phyloP scores from a whole-genome alignment of 1,140 invertebrate genomes.

The Drosophila murphyi region DNA sequence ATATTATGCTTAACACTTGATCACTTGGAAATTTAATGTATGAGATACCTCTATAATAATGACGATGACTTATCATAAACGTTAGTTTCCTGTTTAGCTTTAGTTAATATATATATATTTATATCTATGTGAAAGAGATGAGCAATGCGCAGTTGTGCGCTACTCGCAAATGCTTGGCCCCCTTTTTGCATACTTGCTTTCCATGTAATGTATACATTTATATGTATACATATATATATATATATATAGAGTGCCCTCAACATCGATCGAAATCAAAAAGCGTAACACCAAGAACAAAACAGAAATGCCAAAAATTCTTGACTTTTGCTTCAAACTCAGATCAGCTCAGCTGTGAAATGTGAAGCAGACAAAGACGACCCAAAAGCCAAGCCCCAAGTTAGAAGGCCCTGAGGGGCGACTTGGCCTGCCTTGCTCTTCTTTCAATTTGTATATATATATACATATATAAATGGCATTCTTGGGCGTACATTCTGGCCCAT shows the following conservation, averaged over 20 bases:
- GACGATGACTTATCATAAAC: neutral
- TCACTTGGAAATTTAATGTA: no score
- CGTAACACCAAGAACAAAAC: slow-evolving; percentile 74
- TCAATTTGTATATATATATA: slow-evolving; percentile 5
- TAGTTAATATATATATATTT: slow-evolving; percentile 8
- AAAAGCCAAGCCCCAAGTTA: slow-evolving; percentile 30
- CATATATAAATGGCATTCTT: slow-evolving; percentile 34
- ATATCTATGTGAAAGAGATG: slow-evolving; percentile 11
- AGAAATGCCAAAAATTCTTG: slow-evolving; percentile 75
- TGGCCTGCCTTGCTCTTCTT: slow-evolving; percentile 62
- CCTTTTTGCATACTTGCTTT: slow-evolving; percentile 60
- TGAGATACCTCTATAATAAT: neutral
- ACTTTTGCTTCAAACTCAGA: slow-evolving; percentile 26
- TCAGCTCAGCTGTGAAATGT: slow-evolving; percentile 70
- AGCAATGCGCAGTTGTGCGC: slow-evolving; percentile 74
- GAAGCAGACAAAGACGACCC: slow-evolving; percentile 15
- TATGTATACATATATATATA: no score
- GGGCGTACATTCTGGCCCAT: slow-evolving; percentile 24
- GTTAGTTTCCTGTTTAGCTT: neutral
- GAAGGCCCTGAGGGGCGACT: slow-evolving; percentile 19
- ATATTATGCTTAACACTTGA: no score
- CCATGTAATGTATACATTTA: slow-evolving; percentile 29
- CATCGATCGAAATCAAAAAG: slow-evolving; percentile 80
- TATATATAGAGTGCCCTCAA: slow-evolving; percentile 37
- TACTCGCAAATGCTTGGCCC: slow-evolving; percentile 67